These are phyloP conservation scores for Drosophila novamexicana DNA, from an alignment of 1,140 invertebrate genomes.

Conservation along the genomic window DNA sequence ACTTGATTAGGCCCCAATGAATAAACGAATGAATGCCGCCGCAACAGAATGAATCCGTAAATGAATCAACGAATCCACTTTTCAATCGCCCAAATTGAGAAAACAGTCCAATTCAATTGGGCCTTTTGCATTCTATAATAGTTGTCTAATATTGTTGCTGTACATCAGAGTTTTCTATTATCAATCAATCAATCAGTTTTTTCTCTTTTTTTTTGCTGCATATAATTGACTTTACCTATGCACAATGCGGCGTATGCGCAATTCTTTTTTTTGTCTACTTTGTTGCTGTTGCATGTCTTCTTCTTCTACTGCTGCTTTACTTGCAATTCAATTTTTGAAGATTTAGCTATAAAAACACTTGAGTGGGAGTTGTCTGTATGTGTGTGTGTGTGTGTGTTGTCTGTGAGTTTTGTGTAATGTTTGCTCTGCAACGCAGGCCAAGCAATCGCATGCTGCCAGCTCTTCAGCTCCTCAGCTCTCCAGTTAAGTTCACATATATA, in stretches of 20 bases:
- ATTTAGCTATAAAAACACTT: conserved; percentile 69
- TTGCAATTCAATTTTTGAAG: conserved; percentile 76
- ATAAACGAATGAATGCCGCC: conserved; percentile 1
- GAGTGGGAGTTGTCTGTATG: conserved; percentile 28
- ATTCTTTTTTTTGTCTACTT: conserved; percentile 19
- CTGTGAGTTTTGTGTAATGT: conserved; percentile 59
- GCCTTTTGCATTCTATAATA: too few species aligned
- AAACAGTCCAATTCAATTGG: not conserved
- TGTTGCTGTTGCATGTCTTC: conserved; percentile 17
- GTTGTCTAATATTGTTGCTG: too few species aligned
- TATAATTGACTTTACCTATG: conserved; percentile 13
- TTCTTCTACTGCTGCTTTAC: conserved; percentile 43
- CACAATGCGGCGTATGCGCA: conserved; percentile 65
- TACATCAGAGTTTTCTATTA: not conserved
- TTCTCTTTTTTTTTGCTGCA: not conserved
- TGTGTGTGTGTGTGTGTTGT: conserved; percentile 39
- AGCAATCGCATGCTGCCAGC: conserved; percentile 48
- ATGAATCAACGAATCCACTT: not conserved
- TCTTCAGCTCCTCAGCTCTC: not conserved
- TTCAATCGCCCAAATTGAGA: not conserved
- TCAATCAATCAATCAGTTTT: conserved; percentile 6
- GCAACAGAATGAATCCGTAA: not conserved
- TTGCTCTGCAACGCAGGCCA: conserved; percentile 62
- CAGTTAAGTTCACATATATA: conserved; percentile 20
- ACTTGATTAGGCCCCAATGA: conserved; percentile 69